Conservation (phyloP, 1,140 invertebrate genomes). For the Eriocheir sinensis region DNA sequence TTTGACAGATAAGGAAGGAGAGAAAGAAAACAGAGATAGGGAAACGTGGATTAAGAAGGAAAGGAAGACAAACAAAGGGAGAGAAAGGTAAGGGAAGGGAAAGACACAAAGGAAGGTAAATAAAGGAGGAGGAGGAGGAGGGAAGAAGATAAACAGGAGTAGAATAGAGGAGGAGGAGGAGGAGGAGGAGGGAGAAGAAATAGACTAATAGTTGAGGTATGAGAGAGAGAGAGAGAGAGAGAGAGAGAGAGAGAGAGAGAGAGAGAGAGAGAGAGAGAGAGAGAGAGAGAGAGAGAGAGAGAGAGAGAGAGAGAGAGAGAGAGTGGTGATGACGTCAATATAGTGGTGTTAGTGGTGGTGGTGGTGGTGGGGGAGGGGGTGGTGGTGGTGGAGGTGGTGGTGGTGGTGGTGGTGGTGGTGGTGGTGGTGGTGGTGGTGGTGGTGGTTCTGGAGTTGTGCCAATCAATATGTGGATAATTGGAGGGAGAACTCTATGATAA, state of each 20-base stretch:
- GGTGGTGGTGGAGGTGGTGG: background rate
- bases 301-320: background rate
- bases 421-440: background rate
- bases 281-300: background rate
- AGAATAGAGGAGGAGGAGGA: background rate
- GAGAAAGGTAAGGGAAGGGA: background rate
- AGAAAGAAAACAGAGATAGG: background rate
- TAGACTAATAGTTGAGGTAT: background rate
- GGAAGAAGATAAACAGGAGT: background rate
- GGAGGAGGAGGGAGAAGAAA: background rate
- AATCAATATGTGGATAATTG: too few species aligned
- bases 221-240: background rate
- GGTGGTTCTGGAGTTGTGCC: background rate
- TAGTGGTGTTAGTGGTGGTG: background rate
- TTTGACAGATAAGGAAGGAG: too few species aligned
- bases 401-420: background rate
- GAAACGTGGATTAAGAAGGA: background rate
- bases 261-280: background rate
- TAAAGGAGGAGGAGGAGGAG: background rate
- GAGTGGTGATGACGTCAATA: background rate
- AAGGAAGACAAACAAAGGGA: background rate
- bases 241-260: constrained; percentile 35
- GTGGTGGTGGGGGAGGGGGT: background rate
- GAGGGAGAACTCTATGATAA: background rate
- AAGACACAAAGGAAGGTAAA: constrained; percentile 40